A percentile compares a stretch with the other conserved stretches of the same genome.
Conservation (phyloP, 2,888 invertebrate genomes). For the Ophion ventricosus region DNA sequence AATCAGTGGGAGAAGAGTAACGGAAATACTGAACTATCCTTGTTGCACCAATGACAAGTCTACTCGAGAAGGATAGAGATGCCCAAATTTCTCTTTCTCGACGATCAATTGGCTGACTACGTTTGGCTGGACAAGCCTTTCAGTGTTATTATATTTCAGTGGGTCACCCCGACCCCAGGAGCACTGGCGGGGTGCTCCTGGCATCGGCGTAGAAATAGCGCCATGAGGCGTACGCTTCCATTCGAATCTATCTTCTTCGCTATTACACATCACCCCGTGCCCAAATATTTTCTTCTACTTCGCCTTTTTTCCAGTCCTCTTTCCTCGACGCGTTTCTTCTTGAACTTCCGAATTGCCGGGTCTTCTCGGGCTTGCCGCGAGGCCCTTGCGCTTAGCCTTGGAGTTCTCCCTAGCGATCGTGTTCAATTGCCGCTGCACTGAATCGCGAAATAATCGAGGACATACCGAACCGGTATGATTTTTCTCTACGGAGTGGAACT, state of each 20-base stretch:
- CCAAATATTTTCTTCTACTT: background rate
- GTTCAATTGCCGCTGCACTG: background rate
- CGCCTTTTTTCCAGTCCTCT: background rate
- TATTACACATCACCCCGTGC: conserved; percentile 28
- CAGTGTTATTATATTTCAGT: background rate
- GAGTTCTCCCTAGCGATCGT: background rate
- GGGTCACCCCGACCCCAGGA: background rate
- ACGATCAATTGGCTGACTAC: background rate
- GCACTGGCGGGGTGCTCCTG: too few species aligned
- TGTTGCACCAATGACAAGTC: background rate
- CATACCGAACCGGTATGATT: background rate
- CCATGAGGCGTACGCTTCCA: background rate
- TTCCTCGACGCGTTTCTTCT: background rate
- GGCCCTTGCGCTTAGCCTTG: too few species aligned
- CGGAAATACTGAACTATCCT: background rate
- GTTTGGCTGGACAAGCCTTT: background rate
- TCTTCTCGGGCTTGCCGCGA: background rate
- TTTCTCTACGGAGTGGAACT: background rate
- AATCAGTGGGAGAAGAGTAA: background rate
- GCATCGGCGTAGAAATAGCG: too few species aligned
- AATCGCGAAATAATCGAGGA: too few species aligned
- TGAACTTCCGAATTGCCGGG: background rate
- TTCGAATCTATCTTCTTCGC: background rate
- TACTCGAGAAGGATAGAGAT: background rate
- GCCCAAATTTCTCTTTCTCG: background rate